phyloP scores from a whole-genome alignment of 2,888 invertebrate genomes.

The Brenthis hecate region DNA sequence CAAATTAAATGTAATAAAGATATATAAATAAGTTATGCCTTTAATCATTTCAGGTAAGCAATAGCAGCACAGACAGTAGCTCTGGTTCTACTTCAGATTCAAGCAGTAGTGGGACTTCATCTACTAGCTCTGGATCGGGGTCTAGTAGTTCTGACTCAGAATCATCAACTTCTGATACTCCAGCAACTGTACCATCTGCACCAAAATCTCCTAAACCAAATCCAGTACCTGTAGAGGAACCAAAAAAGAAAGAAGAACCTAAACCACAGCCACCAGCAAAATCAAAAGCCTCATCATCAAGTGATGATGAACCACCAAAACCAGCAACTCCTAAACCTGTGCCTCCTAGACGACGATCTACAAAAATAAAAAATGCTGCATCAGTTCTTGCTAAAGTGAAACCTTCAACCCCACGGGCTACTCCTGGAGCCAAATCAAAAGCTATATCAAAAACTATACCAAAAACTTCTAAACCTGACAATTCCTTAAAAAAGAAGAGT shows the following conservation, averaged over 20 bases:
- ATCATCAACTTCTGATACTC: constrained; percentile 81
- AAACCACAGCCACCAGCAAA: constrained; percentile 66
- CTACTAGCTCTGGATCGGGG: constrained; percentile 86
- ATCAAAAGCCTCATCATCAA: constrained; percentile 79
- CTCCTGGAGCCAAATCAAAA: constrained; percentile 71
- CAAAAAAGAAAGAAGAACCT: constrained; percentile 64
- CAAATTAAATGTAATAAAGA: no score
- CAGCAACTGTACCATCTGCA: constrained; percentile 47
- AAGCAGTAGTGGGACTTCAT: constrained; percentile 86
- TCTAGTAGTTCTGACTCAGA: constrained; percentile 88
- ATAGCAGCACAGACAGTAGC: constrained; percentile 84
- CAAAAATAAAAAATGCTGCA: constrained; percentile 85
- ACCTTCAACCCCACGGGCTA: constrained; percentile 55
- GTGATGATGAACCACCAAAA: constrained; percentile 83
- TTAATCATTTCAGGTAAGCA: constrained; percentile 59
- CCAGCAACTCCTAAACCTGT: constrained; percentile 60
- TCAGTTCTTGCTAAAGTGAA: constrained; percentile 83
- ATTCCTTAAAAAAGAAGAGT: constrained; percentile 85
- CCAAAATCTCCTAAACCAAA: constrained; percentile 72
- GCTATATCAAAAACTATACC: constrained; percentile 65
- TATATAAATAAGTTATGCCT: no score
- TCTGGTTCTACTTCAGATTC: constrained; percentile 87
- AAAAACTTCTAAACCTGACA: constrained; percentile 56
- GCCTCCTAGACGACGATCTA: constrained; percentile 75
- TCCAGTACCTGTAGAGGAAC: constrained; percentile 59